Evolutionary conservation across 2,797 vertebrate genomes (phyloP).

Genomic region (Darevskia mixta): DNA sequence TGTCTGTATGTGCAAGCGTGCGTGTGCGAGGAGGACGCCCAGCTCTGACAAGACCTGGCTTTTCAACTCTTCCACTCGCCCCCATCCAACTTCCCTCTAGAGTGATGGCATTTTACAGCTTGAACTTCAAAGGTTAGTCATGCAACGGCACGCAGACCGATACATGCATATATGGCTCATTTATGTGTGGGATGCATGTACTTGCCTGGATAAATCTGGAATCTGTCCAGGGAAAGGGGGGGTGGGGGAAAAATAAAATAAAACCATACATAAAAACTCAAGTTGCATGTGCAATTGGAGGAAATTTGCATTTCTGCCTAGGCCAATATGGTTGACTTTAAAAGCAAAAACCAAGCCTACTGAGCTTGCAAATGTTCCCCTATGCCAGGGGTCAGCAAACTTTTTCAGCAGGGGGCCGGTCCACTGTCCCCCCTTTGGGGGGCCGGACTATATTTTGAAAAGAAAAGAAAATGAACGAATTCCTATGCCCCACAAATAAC

Average conservation of each 20-base stretch:
- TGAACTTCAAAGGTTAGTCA: slow-evolving; percentile 25
- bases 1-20: neutral
- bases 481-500: too few species aligned
- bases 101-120: slow-evolving; percentile 12
- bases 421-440: too few species aligned
- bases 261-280: neutral
- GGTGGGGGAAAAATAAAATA: neutral
- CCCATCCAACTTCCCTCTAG: neutral
- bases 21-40: neutral
- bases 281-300: neutral
- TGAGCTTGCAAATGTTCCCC: neutral
- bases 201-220: neutral
- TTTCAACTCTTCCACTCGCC: neutral
- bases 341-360: neutral
- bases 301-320: neutral
- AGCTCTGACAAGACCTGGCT: slow-evolving; percentile 12
- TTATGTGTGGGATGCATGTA: slow-evolving; percentile 2
- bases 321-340: neutral
- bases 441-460: too few species aligned
- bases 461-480: too few species aligned
- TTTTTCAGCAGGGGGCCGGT: too few species aligned
- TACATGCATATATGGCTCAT: neutral
- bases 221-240: slow-evolving; percentile 10
- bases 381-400: neutral
- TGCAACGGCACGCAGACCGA: neutral